Conservation (phyloP, 2,113 vertebrate genomes). For the Pholis gunnellus region DNA sequence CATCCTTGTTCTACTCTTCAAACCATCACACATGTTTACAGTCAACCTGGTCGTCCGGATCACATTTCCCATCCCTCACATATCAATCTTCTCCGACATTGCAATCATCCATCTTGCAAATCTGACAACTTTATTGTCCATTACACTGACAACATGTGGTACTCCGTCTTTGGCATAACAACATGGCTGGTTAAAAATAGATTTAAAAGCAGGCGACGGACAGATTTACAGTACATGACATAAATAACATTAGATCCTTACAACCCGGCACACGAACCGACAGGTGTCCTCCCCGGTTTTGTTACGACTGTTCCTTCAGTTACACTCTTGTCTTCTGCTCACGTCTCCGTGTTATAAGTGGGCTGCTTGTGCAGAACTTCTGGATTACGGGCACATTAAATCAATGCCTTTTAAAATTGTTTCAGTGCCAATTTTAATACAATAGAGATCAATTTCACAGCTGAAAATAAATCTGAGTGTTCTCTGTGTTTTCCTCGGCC, state of each 20-base stretch:
- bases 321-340: not conserved
- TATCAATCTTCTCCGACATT: not conserved
- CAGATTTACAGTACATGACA: constrained; percentile 58
- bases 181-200: constrained; percentile 28
- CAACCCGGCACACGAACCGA: not conserved
- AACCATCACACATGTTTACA: not conserved
- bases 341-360: not conserved
- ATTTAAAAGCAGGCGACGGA: constrained; percentile 44
- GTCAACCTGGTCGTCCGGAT: not conserved
- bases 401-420: not conserved
- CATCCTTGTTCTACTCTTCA: not conserved
- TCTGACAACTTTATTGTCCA: constrained; percentile 60
- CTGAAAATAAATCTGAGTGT: not conserved
- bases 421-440: too few species aligned
- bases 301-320: not conserved
- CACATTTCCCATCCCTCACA: constrained; percentile 10
- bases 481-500: not conserved
- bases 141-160: constrained; percentile 35
- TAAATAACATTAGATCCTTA: constrained; percentile 38
- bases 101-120: constrained; percentile 24
- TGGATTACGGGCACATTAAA: not conserved
- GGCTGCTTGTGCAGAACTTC: not conserved
- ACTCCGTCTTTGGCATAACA: not conserved
- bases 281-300: constrained; percentile 39
- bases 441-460: not conserved